Evolutionary conservation across 2,888 invertebrate species (phyloP).

Genomic region (Ditula angustiorana): DNA sequence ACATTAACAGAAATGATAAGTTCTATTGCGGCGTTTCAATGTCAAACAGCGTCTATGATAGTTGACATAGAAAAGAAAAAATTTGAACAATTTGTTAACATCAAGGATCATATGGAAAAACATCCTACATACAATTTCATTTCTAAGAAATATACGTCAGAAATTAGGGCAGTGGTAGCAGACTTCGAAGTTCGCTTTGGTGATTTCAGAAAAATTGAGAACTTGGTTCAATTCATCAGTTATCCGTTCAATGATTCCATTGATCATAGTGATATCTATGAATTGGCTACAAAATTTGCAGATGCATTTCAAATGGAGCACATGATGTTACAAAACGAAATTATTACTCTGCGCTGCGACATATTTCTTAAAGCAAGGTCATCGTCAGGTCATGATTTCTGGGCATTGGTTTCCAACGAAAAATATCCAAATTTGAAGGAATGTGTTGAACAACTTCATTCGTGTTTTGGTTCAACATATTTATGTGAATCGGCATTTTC

Average conservation of each 20-base stretch:
- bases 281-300: slow-evolving; percentile 46
- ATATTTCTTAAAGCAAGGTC: slow-evolving; percentile 48
- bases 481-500: slow-evolving; percentile 48
- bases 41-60: slow-evolving; percentile 45
- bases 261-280: slow-evolving; percentile 49
- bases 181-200: slow-evolving; percentile 45
- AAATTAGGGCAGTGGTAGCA: slow-evolving; percentile 47
- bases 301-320: slow-evolving; percentile 47
- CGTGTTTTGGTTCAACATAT: slow-evolving; percentile 48
- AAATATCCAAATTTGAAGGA: slow-evolving; percentile 50
- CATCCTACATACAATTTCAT: slow-evolving; percentile 47
- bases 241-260: slow-evolving; percentile 50
- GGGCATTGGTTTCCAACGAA: slow-evolving; percentile 49
- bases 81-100: slow-evolving; percentile 44
- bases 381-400: slow-evolving; percentile 46
- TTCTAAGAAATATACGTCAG: slow-evolving; percentile 45
- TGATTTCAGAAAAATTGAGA: slow-evolving; percentile 45
- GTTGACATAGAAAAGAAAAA: slow-evolving; percentile 45
- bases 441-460: slow-evolving; percentile 47
- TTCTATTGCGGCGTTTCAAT: slow-evolving; percentile 43
- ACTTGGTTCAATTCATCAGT: slow-evolving; percentile 46
- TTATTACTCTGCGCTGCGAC: slow-evolving; percentile 44
- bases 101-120: slow-evolving; percentile 42
- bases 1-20: slow-evolving; percentile 47
- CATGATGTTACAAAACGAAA: slow-evolving; percentile 35